Conservation (phyloP, 1,140 invertebrate species). For the Drosophila burlai region DNA sequence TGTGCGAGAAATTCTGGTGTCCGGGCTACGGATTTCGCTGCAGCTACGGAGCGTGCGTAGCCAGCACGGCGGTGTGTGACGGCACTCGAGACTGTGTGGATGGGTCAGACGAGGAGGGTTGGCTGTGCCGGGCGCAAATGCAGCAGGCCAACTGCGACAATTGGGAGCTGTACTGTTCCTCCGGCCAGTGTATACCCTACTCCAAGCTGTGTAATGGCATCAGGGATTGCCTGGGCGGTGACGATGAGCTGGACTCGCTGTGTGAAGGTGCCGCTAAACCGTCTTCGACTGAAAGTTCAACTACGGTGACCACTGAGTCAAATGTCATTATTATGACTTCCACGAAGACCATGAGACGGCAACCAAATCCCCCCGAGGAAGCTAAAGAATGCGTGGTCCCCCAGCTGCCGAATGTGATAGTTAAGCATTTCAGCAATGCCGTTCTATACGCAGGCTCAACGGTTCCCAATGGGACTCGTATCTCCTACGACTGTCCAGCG, state of each 20-base stretch:
- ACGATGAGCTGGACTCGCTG: slow-evolving; percentile 27
- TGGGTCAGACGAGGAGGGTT: slow-evolving; percentile 87
- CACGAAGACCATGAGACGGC: not conserved
- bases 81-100: slow-evolving; percentile 88
- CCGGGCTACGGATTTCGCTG: slow-evolving; percentile 86
- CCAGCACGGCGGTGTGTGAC: slow-evolving; percentile 87
- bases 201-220: slow-evolving; percentile 40
- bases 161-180: slow-evolving; percentile 43
- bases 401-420: slow-evolving; percentile 33
- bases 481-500: slow-evolving; percentile 37
- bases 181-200: slow-evolving; percentile 45
- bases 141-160: slow-evolving; percentile 49
- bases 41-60: slow-evolving; percentile 87
- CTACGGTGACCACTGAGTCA: not conserved
- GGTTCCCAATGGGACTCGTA: slow-evolving; percentile 25
- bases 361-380: not conserved
- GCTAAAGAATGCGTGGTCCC: slow-evolving; percentile 23
- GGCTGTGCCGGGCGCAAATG: slow-evolving; percentile 47
- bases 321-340: not conserved
- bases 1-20: slow-evolving; percentile 85
- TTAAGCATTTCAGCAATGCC: slow-evolving; percentile 9
- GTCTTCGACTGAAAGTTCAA: not conserved
- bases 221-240: slow-evolving; percentile 30
- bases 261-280: slow-evolving; percentile 19
- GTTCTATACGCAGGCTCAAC: slow-evolving; percentile 20